A percentile compares a stretch with the other conserved stretches of the same genome.
These are phyloP conservation scores for Cavia aperea DNA, from an alignment of 2,113 vertebrate species.

Conservation along the genomic window DNA sequence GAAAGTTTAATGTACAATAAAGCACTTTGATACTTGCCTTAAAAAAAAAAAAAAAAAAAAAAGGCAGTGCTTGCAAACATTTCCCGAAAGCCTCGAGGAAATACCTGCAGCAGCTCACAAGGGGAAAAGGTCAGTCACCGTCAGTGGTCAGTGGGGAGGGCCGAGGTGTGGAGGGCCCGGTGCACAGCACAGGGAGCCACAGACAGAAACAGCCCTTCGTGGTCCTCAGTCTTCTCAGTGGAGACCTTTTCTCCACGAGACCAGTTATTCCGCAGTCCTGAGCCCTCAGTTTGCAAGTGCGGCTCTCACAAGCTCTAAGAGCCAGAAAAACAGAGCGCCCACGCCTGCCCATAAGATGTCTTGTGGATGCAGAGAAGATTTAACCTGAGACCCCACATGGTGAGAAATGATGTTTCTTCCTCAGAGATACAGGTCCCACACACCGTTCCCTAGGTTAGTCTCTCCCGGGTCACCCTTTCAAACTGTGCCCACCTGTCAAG, in stretches of 20 bases:
- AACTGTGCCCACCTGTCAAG: background rate
- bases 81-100: constrained; percentile 63
- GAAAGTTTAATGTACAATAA: constrained; percentile 71
- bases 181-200: constrained; percentile 21
- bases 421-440: background rate
- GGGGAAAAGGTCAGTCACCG: background rate
- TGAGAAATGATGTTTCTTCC: background rate
- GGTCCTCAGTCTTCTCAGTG: constrained; percentile 54
- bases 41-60: constrained; percentile 48
- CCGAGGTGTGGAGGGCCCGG: constrained; percentile 29
- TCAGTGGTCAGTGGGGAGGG: background rate
- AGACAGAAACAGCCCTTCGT: constrained; percentile 70
- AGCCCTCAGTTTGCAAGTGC: constrained; percentile 66
- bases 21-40: constrained; percentile 70
- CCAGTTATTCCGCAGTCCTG: constrained; percentile 63
- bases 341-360: constrained; percentile 16
- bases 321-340: constrained; percentile 65
- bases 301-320: constrained; percentile 66
- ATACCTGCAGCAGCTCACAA: constrained; percentile 51
- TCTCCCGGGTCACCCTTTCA: background rate
- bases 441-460: background rate
- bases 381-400: constrained; percentile 62
- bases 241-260: constrained; percentile 64
- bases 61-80: constrained; percentile 31
- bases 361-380: constrained; percentile 47